A percentile compares a stretch with the other conserved stretches of the same genome.
phyloP scores from a whole-genome alignment of 2,797 vertebrate species.

The Crotalus adamanteus region DNA sequence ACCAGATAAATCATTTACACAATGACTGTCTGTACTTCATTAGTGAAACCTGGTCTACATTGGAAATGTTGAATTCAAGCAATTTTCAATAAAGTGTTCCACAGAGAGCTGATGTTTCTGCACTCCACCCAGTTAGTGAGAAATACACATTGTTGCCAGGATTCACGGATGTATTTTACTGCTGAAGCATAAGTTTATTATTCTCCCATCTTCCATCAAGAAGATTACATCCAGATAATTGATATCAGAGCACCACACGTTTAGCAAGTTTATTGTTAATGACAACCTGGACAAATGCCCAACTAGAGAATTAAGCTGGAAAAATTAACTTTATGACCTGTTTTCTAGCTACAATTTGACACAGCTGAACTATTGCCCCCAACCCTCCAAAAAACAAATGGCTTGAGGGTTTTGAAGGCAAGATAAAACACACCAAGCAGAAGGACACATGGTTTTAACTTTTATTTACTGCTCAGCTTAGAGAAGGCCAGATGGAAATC shows the following conservation, averaged over 20 bases:
- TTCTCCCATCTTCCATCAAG: constrained; percentile 44
- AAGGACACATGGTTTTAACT: constrained; percentile 26
- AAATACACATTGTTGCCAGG: constrained; percentile 23
- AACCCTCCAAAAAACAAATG: constrained; percentile 11
- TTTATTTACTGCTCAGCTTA: constrained; percentile 45
- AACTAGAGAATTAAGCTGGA: constrained; percentile 45
- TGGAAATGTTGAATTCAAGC: not conserved
- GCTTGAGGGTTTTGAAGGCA: constrained; percentile 19
- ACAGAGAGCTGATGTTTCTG: constrained; percentile 2
- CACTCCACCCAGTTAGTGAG: constrained; percentile 19
- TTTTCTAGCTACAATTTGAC: constrained; percentile 37
- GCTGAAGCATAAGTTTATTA: constrained; percentile 8
- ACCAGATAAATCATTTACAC: not conserved
- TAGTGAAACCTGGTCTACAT: not conserved
- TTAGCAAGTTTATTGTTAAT: constrained; percentile 55
- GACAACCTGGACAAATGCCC: constrained; percentile 46
- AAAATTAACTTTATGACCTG: constrained; percentile 35
- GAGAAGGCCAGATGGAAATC: constrained; percentile 14
- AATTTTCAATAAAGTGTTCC: not conserved
- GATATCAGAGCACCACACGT: constrained; percentile 18
- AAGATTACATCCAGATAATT: constrained; percentile 43
- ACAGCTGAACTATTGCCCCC: constrained; percentile 26
- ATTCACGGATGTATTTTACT: constrained; percentile 21
- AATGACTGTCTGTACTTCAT: not conserved
- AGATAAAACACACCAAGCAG: constrained; percentile 1